phyloP scores from a whole-genome alignment of 2,888 invertebrate species.

The Ernsta delagoae region DNA sequence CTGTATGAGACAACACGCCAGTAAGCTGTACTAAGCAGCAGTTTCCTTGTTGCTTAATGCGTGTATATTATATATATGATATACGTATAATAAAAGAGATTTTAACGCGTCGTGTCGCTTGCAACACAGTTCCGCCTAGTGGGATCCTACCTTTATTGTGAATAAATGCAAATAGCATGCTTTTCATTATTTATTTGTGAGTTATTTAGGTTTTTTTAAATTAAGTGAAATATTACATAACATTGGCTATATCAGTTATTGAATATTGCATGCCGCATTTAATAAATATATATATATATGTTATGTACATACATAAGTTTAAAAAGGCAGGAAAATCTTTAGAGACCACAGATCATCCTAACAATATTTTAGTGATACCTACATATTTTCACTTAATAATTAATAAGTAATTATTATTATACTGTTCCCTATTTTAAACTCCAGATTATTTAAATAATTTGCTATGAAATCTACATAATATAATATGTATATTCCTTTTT shows the following conservation, averaged over 20 bases:
- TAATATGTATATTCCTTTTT: no score
- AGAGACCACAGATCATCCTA: slow-evolving; percentile 54
- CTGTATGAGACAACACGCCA: no score
- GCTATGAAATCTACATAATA: slow-evolving; percentile 50
- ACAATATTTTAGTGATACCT: slow-evolving; percentile 51
- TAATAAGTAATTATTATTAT: slow-evolving; percentile 59
- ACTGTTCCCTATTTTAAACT: slow-evolving; percentile 62
- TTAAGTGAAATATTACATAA: background rate
- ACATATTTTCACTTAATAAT: slow-evolving; percentile 59
- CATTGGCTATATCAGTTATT: background rate
- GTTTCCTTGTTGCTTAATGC: no score
- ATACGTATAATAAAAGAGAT: no score
- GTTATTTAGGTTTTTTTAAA: background rate
- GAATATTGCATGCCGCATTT: slow-evolving; percentile 10
- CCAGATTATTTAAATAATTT: slow-evolving; percentile 62
- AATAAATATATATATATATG: background rate
- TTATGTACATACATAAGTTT: slow-evolving; percentile 5
- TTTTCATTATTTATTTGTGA: slow-evolving; percentile 8
- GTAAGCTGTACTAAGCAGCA: no score
- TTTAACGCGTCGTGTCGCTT: no score
- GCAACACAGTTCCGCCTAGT: no score
- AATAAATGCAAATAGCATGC: background rate
- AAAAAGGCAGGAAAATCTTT: slow-evolving; percentile 12
- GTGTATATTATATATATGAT: no score
- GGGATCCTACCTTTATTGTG: background rate